phyloP scores from a whole-genome alignment of 2,797 vertebrate species.

The Phalloptychus januarius region DNA sequence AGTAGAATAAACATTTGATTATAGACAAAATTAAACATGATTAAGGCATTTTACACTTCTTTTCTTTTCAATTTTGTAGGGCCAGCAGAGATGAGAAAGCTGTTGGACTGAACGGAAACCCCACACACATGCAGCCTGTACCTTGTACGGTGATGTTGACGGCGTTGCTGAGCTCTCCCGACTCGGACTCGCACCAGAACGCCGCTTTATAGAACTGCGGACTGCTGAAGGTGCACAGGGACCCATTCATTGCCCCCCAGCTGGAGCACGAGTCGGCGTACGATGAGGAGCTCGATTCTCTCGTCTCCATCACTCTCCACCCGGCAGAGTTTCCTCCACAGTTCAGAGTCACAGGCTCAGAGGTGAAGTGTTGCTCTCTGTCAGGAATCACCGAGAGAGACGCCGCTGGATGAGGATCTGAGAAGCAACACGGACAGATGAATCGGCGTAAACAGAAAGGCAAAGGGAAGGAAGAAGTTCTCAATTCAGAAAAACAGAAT shows the following conservation, averaged over 20 bases:
- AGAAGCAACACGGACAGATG: background rate
- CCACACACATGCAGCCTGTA: background rate
- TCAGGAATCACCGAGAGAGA: conserved; percentile 7
- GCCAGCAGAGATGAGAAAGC: too few species aligned
- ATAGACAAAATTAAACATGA: too few species aligned
- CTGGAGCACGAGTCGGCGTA: background rate
- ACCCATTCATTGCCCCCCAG: background rate
- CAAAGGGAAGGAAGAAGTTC: background rate
- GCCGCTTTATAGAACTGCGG: background rate
- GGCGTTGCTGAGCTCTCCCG: conserved; percentile 5
- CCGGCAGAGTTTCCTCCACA: background rate
- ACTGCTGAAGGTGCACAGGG: background rate
- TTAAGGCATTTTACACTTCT: too few species aligned
- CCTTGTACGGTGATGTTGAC: background rate
- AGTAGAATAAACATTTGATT: too few species aligned
- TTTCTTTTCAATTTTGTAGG: too few species aligned
- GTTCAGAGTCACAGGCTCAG: background rate
- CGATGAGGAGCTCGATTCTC: accelerated
- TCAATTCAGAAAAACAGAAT: background rate
- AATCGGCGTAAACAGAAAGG: background rate
- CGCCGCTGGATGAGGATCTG: background rate
- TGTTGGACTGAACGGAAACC: too few species aligned
- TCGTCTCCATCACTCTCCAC: background rate
- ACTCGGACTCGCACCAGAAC: conserved; percentile 5
- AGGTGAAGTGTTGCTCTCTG: conserved; percentile 6